Evolutionary conservation across 2,113 vertebrate genomes (phyloP).

Genomic region (Psilopsiagon aurifrons): DNA sequence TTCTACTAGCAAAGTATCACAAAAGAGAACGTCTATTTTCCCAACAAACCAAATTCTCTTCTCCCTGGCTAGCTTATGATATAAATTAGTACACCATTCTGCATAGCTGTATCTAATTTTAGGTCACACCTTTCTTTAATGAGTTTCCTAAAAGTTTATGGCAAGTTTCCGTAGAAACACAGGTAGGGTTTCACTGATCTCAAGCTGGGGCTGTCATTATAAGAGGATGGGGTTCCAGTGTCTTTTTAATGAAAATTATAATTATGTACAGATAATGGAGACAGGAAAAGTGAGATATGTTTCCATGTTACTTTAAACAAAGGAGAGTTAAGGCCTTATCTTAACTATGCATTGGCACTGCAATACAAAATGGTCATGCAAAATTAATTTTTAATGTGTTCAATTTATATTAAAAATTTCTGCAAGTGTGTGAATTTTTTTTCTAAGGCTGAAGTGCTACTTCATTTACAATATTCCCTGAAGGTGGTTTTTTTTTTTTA

Average conservation of each 20-base stretch:
- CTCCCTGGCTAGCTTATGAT: constrained; percentile 41
- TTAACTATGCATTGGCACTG: constrained; percentile 84
- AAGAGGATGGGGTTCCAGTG: constrained; percentile 72
- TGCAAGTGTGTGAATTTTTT: constrained; percentile 88
- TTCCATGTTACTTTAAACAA: constrained; percentile 84
- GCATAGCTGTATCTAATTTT: constrained; percentile 71
- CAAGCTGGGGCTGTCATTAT: constrained; percentile 68
- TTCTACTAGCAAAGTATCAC: neutral
- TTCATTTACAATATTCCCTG: constrained; percentile 90
- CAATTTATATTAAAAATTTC: constrained; percentile 90
- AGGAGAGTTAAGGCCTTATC: constrained; percentile 85
- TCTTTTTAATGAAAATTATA: constrained; percentile 85
- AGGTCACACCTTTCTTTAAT: constrained; percentile 87
- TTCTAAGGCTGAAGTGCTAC: constrained; percentile 83
- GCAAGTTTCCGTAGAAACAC: constrained; percentile 78
- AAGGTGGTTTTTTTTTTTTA: constrained; percentile 81
- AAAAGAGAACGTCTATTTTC: constrained; percentile 20
- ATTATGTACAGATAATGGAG: constrained; percentile 77
- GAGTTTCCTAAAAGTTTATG: constrained; percentile 85
- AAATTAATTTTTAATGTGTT: constrained; percentile 90
- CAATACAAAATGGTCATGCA: constrained; percentile 88
- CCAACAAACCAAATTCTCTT: constrained; percentile 78
- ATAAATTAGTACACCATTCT: constrained; percentile 8
- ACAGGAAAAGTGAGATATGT: constrained; percentile 64
- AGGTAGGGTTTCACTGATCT: constrained; percentile 83